phyloP scores from a whole-genome alignment of 2,113 vertebrate species.

The Todiramphus saurophagus region DNA sequence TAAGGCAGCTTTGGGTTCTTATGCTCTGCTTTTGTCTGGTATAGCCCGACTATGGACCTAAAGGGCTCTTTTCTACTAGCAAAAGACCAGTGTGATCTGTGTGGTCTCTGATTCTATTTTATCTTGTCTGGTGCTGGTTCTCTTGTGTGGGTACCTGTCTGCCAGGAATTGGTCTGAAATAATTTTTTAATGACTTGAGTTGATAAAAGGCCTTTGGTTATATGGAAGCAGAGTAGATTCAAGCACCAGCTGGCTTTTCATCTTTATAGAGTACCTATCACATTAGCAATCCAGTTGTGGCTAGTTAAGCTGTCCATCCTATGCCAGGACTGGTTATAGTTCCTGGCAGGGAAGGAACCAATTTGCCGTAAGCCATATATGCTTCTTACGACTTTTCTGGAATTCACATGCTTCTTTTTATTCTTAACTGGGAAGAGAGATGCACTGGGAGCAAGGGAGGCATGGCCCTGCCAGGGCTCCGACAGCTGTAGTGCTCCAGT shows the following conservation, averaged over 20 bases:
- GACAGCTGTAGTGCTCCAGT: background rate
- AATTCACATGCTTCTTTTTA: background rate
- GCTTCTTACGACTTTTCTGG: background rate
- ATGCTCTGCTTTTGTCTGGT: background rate
- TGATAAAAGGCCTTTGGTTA: constrained; percentile 13
- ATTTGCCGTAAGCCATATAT: background rate
- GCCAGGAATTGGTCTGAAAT: background rate
- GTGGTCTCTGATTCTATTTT: background rate
- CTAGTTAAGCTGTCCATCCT: background rate
- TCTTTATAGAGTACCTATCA: background rate
- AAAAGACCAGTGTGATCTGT: background rate
- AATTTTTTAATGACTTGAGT: background rate
- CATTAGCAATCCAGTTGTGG: background rate
- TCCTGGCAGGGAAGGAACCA: background rate
- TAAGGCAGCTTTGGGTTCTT: background rate
- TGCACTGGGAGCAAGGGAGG: background rate
- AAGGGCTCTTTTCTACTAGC: background rate
- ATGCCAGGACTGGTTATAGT: background rate
- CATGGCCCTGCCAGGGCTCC: background rate
- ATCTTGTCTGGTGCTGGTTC: background rate
- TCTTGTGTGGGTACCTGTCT: background rate
- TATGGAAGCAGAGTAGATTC: background rate
- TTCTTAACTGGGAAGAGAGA: background rate
- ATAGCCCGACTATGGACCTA: background rate
- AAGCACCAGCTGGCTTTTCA: constrained; percentile 4